Conservation (phyloP, 2,888 invertebrate species). For the Caradrina clavipalpis region DNA sequence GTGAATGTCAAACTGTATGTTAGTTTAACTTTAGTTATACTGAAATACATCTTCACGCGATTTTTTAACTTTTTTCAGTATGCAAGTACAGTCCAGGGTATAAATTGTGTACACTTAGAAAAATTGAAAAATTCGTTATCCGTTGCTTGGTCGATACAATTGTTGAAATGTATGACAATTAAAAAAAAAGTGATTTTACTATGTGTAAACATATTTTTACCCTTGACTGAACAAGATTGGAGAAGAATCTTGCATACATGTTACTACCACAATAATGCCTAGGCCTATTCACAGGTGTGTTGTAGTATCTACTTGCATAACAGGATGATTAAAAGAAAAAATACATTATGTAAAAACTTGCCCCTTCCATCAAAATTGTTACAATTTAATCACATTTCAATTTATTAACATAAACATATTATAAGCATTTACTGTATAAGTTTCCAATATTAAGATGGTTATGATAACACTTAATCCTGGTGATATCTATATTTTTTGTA, state of each 20-base stretch:
- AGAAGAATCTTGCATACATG: background rate
- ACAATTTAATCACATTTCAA: background rate
- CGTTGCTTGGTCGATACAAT: background rate
- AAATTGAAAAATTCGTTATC: background rate
- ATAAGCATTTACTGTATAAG: background rate
- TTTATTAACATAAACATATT: background rate
- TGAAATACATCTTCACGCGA: background rate
- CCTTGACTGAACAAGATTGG: background rate
- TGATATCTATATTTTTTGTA: background rate
- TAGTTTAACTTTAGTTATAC: conserved; percentile 20
- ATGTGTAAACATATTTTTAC: background rate
- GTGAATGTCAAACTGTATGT: conserved; percentile 73
- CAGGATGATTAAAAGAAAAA: conserved; percentile 3
- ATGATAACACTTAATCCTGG: too few species aligned
- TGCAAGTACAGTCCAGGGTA: background rate
- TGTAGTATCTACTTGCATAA: conserved; percentile 8
- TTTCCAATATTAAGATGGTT: background rate
- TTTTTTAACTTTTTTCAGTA: conserved; percentile 15
- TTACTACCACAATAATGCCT: background rate
- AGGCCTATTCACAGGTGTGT: conserved; percentile 7
- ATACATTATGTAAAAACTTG: conserved; percentile 17
- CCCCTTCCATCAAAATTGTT: conserved; percentile 30
- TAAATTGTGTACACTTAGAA: background rate
- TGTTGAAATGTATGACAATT: background rate
- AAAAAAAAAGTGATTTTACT: background rate